Evolutionary conservation across 1,140 invertebrate genomes (phyloP), one percentile per base, ranked within the genome.

Genomic region (Zaprionus kolodkinae): DNA sequence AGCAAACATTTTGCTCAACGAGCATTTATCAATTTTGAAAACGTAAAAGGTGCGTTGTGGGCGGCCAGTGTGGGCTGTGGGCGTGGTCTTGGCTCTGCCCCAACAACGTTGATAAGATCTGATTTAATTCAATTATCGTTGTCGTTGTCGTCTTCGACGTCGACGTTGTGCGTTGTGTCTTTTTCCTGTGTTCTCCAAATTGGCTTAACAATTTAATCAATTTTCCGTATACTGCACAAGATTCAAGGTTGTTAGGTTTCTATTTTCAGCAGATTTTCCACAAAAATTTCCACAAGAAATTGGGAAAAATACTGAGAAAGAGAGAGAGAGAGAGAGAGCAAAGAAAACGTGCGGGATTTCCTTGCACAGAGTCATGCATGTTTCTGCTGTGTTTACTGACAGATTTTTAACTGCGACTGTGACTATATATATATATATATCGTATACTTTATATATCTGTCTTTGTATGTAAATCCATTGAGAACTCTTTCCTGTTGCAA

Each of bases 101-200:
- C 45, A 3, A 17, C 45, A 25, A 50, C n/a, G 40, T 45, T 45
- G 45, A 50, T 50, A 21, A 50, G 45, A 50, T 50, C 45, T 50
- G 45, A 50, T 50, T 50, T 50, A 50, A 50, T 50, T 50, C 45
- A 50, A 50, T 50, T 50, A 50, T 50, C 45, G 40, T 45, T 6
- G n/a, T 45, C 40, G 36, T 38, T 6, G 13, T 43, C n/a, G 40
- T 43, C 2, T 5, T n/a, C 7, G 40, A 3, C 6, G 2, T 43
- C 6, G 40, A 15, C n/a, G 6, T 45, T 2, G 45, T 50, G 45
- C 17, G 45, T 17, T 48, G 45, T 50, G 45, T 25, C 45, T 21
- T 50, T 48, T 48, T 15, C n/a, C 45, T 40, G 13, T 45, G 40
- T 45, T 45, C 17, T 50, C 17, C 21, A 17, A 50, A 50, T 50